These are phyloP conservation scores for Dendroctonus ponderosae DNA, from an alignment of 1,140 invertebrate species.

Conservation along the genomic window DNA sequence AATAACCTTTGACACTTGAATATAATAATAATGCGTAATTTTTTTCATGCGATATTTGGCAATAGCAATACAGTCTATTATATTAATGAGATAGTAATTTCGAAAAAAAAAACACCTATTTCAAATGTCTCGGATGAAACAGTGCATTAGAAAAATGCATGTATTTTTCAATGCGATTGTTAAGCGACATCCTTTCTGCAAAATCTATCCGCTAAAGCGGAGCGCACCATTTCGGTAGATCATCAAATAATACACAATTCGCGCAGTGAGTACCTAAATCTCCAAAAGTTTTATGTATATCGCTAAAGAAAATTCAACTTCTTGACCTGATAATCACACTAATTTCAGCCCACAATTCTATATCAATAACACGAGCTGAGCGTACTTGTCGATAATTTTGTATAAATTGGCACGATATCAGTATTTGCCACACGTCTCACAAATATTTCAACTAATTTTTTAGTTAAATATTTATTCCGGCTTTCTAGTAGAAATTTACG, in stretches of 20 bases:
- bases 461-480: not conserved
- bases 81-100: too few relatives aligned
- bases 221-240: too few relatives aligned
- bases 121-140: not conserved
- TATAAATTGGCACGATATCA: conserved; percentile 9
- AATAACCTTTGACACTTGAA: not conserved
- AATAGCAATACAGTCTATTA: too few relatives aligned
- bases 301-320: not conserved
- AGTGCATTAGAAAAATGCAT: not conserved
- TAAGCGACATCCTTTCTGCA: too few relatives aligned
- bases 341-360: conserved; percentile 4
- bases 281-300: too few relatives aligned
- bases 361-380: conserved; percentile 16
- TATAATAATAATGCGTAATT: too few relatives aligned
- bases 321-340: conserved; percentile 4
- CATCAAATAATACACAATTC: too few relatives aligned
- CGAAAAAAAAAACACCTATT: not conserved
- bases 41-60: too few relatives aligned
- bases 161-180: not conserved
- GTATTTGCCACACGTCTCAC: conserved; percentile 22
- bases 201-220: too few relatives aligned
- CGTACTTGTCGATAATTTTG: conserved; percentile 8
- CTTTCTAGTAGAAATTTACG: not conserved
- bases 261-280: too few relatives aligned
- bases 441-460: not conserved